Percentiles rank a stretch among this genome's conserved stretches.
These are phyloP conservation scores for Eubasilissa splendida DNA, from an alignment of 2,888 invertebrate species.

Conservation along the genomic window DNA sequence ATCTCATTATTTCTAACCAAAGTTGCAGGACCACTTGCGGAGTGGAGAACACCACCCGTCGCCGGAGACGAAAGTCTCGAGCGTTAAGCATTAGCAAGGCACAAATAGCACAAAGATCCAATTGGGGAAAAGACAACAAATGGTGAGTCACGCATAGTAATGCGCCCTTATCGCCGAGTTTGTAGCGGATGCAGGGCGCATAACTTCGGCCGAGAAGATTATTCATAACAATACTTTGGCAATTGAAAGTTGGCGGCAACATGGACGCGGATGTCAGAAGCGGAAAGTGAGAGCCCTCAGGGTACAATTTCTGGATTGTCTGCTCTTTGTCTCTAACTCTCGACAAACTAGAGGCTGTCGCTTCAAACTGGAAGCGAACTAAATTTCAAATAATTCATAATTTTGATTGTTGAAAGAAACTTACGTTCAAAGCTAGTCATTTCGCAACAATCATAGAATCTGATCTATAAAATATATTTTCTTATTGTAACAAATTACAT, in stretches of 20 bases:
- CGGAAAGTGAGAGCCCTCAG: neutral
- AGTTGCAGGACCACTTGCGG: no score
- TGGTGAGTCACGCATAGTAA: constrained; percentile 15
- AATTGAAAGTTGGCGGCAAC: constrained; percentile 49
- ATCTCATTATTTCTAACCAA: neutral
- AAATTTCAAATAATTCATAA: neutral
- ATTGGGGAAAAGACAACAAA: constrained; percentile 10
- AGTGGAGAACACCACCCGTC: neutral
- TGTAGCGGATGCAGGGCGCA: constrained; percentile 38
- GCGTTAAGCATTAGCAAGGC: neutral
- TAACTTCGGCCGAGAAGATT: constrained; percentile 48
- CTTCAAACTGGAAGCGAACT: neutral
- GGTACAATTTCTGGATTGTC: neutral
- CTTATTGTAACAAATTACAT: no score
- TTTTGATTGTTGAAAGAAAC: no score
- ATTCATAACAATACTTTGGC: constrained; percentile 55
- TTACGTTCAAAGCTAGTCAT: no score
- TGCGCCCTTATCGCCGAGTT: constrained; percentile 27
- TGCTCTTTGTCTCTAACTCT: constrained; percentile 4
- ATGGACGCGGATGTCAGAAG: neutral
- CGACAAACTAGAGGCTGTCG: neutral
- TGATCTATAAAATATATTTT: no score
- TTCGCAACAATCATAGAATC: no score
- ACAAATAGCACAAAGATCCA: neutral
- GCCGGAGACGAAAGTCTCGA: no score